These are phyloP conservation scores for Anoplopoma fimbria DNA, from an alignment of 2,113 vertebrate genomes.

Conservation along the genomic window DNA sequence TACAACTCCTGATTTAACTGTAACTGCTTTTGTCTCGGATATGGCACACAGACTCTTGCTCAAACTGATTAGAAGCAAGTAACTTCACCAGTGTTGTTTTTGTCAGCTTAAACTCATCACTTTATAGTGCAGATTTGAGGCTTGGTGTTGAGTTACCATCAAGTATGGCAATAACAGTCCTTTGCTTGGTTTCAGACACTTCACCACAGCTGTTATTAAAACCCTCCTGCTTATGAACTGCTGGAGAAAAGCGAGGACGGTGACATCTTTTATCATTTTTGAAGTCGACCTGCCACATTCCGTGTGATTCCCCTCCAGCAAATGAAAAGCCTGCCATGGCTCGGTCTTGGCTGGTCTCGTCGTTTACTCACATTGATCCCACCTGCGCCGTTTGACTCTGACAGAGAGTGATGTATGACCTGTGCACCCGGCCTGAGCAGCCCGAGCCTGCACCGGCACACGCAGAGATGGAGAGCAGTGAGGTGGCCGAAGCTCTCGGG, in stretches of 20 bases:
- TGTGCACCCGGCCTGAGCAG: constrained; percentile 79
- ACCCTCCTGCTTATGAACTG: constrained; percentile 15
- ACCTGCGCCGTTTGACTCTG: constrained; percentile 47
- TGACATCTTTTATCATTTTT: constrained; percentile 26
- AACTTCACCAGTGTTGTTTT: constrained; percentile 1
- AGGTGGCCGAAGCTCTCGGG: constrained; percentile 52
- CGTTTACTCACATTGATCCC: constrained; percentile 56
- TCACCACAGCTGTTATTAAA: constrained; percentile 20
- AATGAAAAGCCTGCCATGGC: constrained; percentile 58
- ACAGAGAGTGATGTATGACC: constrained; percentile 81
- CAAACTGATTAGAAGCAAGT: background rate
- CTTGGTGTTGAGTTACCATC: background rate
- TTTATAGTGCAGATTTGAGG: constrained; percentile 2
- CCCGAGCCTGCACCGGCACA: constrained; percentile 57
- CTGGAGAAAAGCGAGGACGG: background rate
- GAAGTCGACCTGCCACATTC: constrained; percentile 34
- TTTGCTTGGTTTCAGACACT: constrained; percentile 41
- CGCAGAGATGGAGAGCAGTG: constrained; percentile 55
- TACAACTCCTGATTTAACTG: constrained; percentile 41
- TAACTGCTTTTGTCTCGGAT: constrained; percentile 18
- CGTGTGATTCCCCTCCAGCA: constrained; percentile 25
- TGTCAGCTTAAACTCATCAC: background rate
- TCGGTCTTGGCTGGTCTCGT: constrained; percentile 29
- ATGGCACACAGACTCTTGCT: background rate
- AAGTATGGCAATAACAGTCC: constrained; percentile 29